Conservation (phyloP, 92 coral and sea anemone species). For the Paramuricea clavata region DNA sequence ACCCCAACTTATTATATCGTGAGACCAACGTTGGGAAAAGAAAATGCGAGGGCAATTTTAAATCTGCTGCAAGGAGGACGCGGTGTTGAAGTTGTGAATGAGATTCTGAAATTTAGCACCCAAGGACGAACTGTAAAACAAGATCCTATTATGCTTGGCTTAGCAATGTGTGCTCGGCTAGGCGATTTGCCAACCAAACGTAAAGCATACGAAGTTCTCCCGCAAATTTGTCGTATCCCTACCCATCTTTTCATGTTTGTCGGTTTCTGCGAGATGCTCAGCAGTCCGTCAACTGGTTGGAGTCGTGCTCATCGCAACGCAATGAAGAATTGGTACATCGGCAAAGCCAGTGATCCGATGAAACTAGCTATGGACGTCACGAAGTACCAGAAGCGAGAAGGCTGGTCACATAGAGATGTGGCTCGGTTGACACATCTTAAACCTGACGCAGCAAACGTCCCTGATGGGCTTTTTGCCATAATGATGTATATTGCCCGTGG, state of each 20-base stretch:
- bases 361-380: conserved; percentile 82
- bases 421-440: conserved; percentile 89
- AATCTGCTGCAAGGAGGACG: conserved; percentile 24
- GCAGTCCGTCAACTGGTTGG: conserved; percentile 83
- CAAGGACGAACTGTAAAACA: conserved; percentile 56
- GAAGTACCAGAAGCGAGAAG: conserved; percentile 91
- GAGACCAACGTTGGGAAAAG: not conserved
- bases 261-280: conserved; percentile 75
- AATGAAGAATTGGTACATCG: conserved; percentile 90
- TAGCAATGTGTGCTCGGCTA: conserved; percentile 73
- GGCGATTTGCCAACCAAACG: conserved; percentile 75
- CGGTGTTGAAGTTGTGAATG: conserved; percentile 52
- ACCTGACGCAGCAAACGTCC: conserved; percentile 49
- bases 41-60: conserved; percentile 40
- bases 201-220: conserved; percentile 79
- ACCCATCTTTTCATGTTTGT: conserved; percentile 89
- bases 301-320: conserved; percentile 97
- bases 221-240: conserved; percentile 84
- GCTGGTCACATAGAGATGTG: conserved; percentile 92
- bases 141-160: conserved; percentile 42
- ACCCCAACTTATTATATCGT: conserved; percentile 41
- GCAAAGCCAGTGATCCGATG: conserved; percentile 65
- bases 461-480: conserved; percentile 73
- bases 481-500: conserved; percentile 60
- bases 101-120: conserved; percentile 35